A percentile compares a stretch with the other conserved stretches of the same genome.
These are phyloP conservation scores for Muscina levida DNA, from an alignment of 2,888 invertebrate genomes.

Conservation along the genomic window DNA sequence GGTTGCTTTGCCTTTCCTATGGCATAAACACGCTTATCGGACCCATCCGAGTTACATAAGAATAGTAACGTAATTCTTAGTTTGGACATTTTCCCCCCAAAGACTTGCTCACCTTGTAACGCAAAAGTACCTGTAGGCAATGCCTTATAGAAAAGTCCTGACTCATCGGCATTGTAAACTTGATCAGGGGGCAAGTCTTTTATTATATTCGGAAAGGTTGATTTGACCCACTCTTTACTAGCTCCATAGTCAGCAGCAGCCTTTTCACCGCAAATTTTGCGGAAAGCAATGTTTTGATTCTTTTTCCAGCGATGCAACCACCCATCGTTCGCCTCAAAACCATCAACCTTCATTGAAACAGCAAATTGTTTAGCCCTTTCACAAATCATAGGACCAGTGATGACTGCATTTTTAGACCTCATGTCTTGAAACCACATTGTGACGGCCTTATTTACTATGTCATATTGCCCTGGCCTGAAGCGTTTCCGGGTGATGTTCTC, in stretches of 20 bases:
- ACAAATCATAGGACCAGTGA: not conserved
- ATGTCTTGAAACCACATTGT: not conserved
- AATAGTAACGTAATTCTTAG: conserved; percentile 30
- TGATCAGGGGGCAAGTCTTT: too few species aligned
- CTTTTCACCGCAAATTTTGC: conserved; percentile 38
- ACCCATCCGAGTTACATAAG: conserved; percentile 40
- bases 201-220: too few species aligned
- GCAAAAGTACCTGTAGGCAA: too few species aligned
- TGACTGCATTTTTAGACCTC: conserved; percentile 5
- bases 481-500: too few species aligned
- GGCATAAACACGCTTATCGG: conserved; percentile 42
- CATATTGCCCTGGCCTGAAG: not conserved
- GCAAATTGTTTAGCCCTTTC: too few species aligned
- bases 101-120: conserved; percentile 29
- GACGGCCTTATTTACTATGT: too few species aligned
- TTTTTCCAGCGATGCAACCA: conserved; percentile 13
- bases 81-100: conserved; percentile 33
- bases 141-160: too few species aligned
- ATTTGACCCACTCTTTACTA: conserved; percentile 28
- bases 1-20: conserved; percentile 44
- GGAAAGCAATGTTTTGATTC: conserved; percentile 9
- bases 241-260: conserved; percentile 40
- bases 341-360: too few species aligned
- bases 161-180: too few species aligned
- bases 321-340: not conserved